Evolutionary conservation across 2,888 invertebrate genomes (phyloP).

Genomic region (Eilema depressum): DNA sequence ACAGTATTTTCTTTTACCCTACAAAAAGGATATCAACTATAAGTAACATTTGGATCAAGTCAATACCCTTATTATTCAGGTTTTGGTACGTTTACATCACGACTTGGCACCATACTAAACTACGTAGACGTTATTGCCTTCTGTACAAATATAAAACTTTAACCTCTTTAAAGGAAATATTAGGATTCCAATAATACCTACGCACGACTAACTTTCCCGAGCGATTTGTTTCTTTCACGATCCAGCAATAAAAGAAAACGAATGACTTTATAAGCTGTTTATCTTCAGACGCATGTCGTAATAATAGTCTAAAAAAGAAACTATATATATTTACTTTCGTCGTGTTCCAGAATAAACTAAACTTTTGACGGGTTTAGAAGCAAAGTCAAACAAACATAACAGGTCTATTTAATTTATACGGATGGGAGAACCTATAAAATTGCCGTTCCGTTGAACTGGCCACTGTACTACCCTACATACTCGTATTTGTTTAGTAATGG

Average conservation of each 20-base stretch:
- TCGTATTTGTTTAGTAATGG: too few relatives aligned
- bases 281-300: slow-evolving; percentile 22
- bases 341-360: slow-evolving; percentile 15
- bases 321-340: slow-evolving; percentile 15
- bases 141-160: slow-evolving; percentile 23
- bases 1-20: not conserved
- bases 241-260: slow-evolving; percentile 22
- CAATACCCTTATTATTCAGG: not conserved
- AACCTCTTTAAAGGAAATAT: slow-evolving; percentile 30
- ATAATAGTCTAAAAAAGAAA: slow-evolving; percentile 26
- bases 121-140: slow-evolving; percentile 9
- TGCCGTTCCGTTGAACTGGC: not conserved
- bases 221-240: slow-evolving; percentile 26
- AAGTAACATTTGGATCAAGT: not conserved
- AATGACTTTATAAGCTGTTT: slow-evolving; percentile 26
- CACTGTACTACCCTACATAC: not conserved
- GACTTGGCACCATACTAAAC: not conserved
- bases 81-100: not conserved
- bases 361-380: slow-evolving; percentile 10
- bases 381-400: slow-evolving; percentile 4
- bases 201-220: slow-evolving; percentile 21
- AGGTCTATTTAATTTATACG: not conserved
- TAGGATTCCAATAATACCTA: slow-evolving; percentile 27
- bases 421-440: not conserved
- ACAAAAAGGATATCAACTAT: not conserved